phyloP scores from a whole-genome alignment of 2,797 vertebrate species.

The Hippoglossus hippoglossus region DNA sequence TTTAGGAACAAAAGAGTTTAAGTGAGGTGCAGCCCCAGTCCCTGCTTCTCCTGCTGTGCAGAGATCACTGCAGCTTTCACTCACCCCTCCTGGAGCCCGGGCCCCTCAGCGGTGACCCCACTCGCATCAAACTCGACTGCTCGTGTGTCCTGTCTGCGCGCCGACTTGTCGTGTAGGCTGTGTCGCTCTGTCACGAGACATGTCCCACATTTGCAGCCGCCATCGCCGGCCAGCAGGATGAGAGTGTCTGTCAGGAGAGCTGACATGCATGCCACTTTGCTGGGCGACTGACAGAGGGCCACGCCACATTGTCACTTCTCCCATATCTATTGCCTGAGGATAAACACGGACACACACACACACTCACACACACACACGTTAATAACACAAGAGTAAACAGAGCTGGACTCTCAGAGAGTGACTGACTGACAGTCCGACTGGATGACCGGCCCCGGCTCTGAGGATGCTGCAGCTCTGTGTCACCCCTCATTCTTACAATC shows the following conservation, averaged over 20 bases:
- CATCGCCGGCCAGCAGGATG: constrained; percentile 78
- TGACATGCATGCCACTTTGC: constrained; percentile 86
- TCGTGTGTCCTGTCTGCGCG: constrained; percentile 79
- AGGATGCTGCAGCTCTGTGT: constrained; percentile 76
- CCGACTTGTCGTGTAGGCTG: constrained; percentile 78
- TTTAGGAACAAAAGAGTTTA: constrained; percentile 42
- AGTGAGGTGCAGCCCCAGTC: constrained; percentile 51
- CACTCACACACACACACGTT: constrained; percentile 47
- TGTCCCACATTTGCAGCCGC: constrained; percentile 84
- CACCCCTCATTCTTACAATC: constrained; percentile 87
- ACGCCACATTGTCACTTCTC: constrained; percentile 82
- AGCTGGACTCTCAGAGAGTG: constrained; percentile 65
- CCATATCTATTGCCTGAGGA: constrained; percentile 79
- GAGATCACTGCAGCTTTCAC: constrained; percentile 72
- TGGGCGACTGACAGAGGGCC: constrained; percentile 82
- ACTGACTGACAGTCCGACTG: constrained; percentile 78
- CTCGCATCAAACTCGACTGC: constrained; percentile 80
- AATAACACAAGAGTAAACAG: constrained; percentile 77
- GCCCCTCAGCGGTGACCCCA: constrained; percentile 67
- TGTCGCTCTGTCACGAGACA: constrained; percentile 82
- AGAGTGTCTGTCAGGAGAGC: constrained; percentile 83
- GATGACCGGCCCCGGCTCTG: constrained; percentile 65
- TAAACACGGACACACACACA: constrained; percentile 56
- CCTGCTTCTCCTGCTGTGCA: constrained; percentile 69
- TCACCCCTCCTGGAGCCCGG: constrained; percentile 48